Evolutionary conservation across 92 coral and sea anemone species (phyloP).

Genomic region (Bergia sp.): DNA sequence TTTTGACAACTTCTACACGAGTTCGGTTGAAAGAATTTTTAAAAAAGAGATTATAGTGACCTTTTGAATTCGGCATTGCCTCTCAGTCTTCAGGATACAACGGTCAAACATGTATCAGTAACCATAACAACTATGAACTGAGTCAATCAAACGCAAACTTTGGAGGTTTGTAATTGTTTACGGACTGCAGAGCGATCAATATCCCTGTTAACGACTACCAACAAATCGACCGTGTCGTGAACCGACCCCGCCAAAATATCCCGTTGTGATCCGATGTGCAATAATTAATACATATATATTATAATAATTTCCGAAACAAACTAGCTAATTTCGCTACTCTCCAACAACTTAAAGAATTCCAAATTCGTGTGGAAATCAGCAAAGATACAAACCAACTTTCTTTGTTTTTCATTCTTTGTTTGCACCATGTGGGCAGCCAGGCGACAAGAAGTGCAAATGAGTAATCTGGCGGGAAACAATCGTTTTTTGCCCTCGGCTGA

Average conservation of each 20-base stretch:
- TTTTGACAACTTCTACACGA: not conserved
- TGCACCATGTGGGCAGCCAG: conserved; percentile 40
- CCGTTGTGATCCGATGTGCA: not conserved
- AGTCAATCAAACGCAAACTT: not conserved
- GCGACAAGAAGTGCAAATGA: not conserved
- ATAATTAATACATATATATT: not conserved
- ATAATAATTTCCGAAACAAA: not conserved
- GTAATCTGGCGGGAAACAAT: conserved; percentile 15
- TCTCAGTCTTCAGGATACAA: not conserved
- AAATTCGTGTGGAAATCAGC: not conserved
- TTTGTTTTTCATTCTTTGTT: not conserved
- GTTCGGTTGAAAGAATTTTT: not conserved
- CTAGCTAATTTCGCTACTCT: not conserved
- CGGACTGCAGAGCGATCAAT: not conserved
- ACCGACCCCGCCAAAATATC: not conserved
- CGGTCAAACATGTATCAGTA: not conserved
- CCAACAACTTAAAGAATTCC: conserved; percentile 5
- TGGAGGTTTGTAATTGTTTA: not conserved
- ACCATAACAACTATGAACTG: not conserved
- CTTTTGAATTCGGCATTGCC: not conserved
- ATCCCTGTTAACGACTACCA: not conserved
- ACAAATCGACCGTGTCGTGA: not conserved
- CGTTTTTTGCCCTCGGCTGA: not conserved
- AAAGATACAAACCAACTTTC: not conserved
- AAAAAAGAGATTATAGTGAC: not conserved